Conservation (phyloP, 1,140 invertebrate genomes). For the Caligus rogercresseyi region DNA sequence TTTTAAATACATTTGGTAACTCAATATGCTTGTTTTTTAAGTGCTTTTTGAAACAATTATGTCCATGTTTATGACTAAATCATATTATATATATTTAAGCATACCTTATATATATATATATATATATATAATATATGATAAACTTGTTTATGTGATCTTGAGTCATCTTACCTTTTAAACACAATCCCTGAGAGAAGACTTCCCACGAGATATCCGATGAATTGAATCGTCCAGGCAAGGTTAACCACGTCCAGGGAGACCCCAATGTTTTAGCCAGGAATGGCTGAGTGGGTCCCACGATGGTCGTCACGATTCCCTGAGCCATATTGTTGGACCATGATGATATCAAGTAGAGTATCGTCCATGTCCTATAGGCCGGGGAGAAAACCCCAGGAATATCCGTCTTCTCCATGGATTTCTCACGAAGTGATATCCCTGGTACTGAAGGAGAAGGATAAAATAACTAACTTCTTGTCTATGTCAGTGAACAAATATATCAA, state of each 20-base stretch:
- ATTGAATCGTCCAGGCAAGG: constrained; percentile 18
- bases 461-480: too few relatives aligned
- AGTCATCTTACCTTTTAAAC: constrained; percentile 9
- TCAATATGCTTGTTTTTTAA: too few relatives aligned
- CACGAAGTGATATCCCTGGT: too few relatives aligned
- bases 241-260: constrained; percentile 11
- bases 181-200: background rate
- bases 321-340: constrained; percentile 14
- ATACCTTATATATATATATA: too few relatives aligned
- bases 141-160: too few relatives aligned
- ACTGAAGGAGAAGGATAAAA: too few relatives aligned
- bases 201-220: constrained; percentile 14
- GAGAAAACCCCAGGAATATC: background rate
- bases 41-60: too few relatives aligned
- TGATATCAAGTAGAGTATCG: background rate
- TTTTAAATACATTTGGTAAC: too few relatives aligned
- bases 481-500: too few relatives aligned
- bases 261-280: constrained; percentile 13
- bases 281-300: constrained; percentile 19
- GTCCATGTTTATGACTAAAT: too few relatives aligned
- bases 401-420: background rate
- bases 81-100: too few relatives aligned
- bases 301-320: constrained; percentile 16
- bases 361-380: background rate
- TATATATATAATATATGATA: too few relatives aligned